A percentile compares a stretch with the other conserved stretches of the same genome.
Evolutionary conservation across 2,888 invertebrate genomes (phyloP).

Genomic region (Caenorhabditis sulstoni): DNA sequence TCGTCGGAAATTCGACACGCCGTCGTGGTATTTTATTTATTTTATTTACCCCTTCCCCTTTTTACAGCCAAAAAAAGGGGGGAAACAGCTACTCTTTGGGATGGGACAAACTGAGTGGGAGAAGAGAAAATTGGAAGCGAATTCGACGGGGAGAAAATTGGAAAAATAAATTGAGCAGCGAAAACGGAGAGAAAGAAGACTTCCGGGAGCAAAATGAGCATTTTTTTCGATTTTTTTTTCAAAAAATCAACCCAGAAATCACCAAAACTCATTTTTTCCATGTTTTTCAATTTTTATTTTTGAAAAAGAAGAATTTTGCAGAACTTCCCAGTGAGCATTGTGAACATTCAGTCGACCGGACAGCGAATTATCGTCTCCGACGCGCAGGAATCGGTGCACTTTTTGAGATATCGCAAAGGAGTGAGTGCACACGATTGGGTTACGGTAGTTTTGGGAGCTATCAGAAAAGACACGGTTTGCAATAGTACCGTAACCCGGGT

Average conservation of each 20-base stretch:
- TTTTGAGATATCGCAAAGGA: slow-evolving; percentile 87
- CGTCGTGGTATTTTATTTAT: no score
- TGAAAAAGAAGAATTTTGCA: slow-evolving; percentile 78
- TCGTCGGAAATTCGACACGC: no score
- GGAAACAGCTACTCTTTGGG: slow-evolving; percentile 24
- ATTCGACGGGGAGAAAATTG: background rate
- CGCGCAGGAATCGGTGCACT: slow-evolving; percentile 96
- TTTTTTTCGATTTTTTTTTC: no score
- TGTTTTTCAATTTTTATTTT: slow-evolving; percentile 2
- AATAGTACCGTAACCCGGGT: no score
- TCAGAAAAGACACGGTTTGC: slow-evolving; percentile 3
- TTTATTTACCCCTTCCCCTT: no score
- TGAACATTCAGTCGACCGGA: slow-evolving; percentile 93
- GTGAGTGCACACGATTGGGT: slow-evolving; percentile 66
- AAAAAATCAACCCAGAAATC: no score
- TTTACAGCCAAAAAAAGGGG: background rate
- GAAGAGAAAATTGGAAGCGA: slow-evolving; percentile 16
- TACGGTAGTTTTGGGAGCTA: no score
- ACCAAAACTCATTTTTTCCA: no score
- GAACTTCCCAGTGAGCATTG: slow-evolving; percentile 96
- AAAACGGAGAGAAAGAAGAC: no score
- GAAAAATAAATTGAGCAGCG: no score
- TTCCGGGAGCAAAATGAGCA: no score
- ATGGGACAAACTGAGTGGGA: no score
- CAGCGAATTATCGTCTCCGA: slow-evolving; percentile 95